Percentiles rank a stretch among this genome's conserved stretches.
Conservation (phyloP, 2,888 invertebrate species). For the Ophion ventricosus region DNA sequence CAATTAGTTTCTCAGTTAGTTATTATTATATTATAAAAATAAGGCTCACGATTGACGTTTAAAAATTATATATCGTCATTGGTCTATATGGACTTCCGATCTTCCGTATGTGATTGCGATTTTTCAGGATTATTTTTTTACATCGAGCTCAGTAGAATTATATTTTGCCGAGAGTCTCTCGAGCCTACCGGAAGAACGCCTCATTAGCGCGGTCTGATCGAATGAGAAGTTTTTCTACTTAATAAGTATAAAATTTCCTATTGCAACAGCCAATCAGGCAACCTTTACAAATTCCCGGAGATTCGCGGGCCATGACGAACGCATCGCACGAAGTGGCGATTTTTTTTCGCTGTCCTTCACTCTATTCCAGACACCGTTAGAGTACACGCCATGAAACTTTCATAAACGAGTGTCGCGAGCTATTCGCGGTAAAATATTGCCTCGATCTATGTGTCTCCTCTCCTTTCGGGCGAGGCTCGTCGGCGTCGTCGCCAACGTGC, state of each 20-base stretch:
- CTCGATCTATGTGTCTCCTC: conserved; percentile 49
- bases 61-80: background rate
- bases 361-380: background rate
- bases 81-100: background rate
- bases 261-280: background rate
- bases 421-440: conserved; percentile 77
- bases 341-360: conserved; percentile 27
- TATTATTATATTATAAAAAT: background rate
- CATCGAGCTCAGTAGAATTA: background rate
- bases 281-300: background rate
- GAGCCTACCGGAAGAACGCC: background rate
- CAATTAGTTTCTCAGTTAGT: background rate
- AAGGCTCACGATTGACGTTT: background rate
- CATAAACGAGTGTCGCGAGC: conserved; percentile 77
- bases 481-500: conserved; percentile 65
- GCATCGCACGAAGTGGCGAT: background rate
- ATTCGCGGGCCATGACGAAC: background rate
- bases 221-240: background rate
- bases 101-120: too few relatives aligned
- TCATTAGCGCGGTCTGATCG: background rate
- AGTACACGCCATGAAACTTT: conserved; percentile 73
- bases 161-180: background rate
- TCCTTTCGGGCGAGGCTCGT: conserved; percentile 45
- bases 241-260: background rate
- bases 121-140: too few relatives aligned